Evolutionary conservation across 1,140 invertebrate species (phyloP), one percentile per base, ranked within the genome.

Genomic region (Drosophila micromelanica): DNA sequence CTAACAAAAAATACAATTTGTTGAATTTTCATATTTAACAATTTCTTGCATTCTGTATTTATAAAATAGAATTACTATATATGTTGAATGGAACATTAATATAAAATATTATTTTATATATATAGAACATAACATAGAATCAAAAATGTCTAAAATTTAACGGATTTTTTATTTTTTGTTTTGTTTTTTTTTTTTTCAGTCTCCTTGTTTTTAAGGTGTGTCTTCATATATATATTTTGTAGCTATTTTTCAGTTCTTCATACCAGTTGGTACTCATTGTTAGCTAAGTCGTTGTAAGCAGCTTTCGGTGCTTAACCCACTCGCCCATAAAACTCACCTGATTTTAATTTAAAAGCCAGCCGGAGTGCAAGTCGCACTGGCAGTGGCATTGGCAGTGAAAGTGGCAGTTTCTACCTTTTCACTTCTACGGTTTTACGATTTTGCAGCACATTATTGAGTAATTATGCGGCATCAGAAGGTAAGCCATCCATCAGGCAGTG

Each of bases 401-500:
- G 46, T 17, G 11, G 37, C 9, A 60, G 12, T 35, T 32, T 35
- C 49, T 49, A 23, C 35, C 40, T 40, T 38, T 49, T 55, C 32
- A 35, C 9, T 48, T 37, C 7, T 11, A 20, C 38, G 68, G 57
- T 75, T 82, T 86, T 78, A 86, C 82, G 81, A 81, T 81, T 81
- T 82, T 67, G 73, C 77, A 78, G 82, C 75, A 82, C 78, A 86
- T 86, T 78, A 86, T 86, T 80, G 78, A 75, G 82, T 86, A 87
- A 86, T 86, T 86, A 86, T 86, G 82, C 48, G 71, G 82, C 84
- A 70, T 76, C 60, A 78, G 70, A 69, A 63, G 70, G 67, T 62
- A 48, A 57, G 40, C 9, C 54, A 48, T 57, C 20, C 61, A 56
- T 42, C 43, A 64, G 35, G 7, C 48, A 55, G 20, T 48, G 32